Evolutionary conservation across 2,113 vertebrate species (phyloP).

Genomic region (Syngnathus scovelli): DNA sequence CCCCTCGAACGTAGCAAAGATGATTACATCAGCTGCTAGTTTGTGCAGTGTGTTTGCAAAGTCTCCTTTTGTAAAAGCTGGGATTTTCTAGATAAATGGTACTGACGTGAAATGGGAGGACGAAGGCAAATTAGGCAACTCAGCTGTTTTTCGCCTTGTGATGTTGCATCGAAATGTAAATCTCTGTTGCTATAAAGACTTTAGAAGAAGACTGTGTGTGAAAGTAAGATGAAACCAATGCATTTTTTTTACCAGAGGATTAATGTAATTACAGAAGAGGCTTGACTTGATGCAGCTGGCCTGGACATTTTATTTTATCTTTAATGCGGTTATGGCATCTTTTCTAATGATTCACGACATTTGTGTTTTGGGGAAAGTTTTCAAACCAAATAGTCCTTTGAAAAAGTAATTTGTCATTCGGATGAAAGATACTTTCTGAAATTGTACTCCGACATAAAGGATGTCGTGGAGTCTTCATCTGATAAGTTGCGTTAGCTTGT

Average conservation of each 20-base stretch:
- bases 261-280: constrained; percentile 4
- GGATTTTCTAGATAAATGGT: background rate
- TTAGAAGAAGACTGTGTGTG: background rate
- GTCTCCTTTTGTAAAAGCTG: constrained; percentile 22
- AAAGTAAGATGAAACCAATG: background rate
- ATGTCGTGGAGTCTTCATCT: background rate
- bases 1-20: constrained; percentile 27
- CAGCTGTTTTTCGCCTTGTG: too few species aligned
- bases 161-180: background rate
- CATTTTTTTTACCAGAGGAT: background rate
- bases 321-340: background rate
- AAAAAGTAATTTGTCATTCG: background rate
- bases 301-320: background rate
- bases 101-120: background rate
- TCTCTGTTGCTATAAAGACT: background rate
- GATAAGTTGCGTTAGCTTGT: constrained; percentile 18
- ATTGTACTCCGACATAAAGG: background rate
- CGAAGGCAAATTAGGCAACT: too few species aligned
- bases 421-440: background rate
- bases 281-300: background rate
- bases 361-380: background rate
- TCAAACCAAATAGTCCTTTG: background rate
- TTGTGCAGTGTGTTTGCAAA: constrained; percentile 38
- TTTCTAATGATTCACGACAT: background rate
- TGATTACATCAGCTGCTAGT: constrained; percentile 26